A percentile compares a stretch with the other conserved stretches of the same genome.
These are phyloP conservation scores for Aphelocoma californica DNA, from an alignment of 2,797 vertebrate genomes.

Conservation along the genomic window DNA sequence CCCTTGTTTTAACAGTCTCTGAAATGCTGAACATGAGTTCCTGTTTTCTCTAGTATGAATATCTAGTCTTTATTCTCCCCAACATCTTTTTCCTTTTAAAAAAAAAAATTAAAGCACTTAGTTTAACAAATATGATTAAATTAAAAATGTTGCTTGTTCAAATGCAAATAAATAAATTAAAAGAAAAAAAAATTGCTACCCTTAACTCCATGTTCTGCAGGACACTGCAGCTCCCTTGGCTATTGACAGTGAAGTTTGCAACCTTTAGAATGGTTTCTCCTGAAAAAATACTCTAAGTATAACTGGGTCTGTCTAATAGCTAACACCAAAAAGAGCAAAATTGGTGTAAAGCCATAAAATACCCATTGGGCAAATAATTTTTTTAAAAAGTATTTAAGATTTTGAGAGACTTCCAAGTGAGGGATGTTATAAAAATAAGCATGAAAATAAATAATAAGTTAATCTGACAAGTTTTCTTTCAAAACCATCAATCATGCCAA, in stretches of 20 bases:
- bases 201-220: background rate
- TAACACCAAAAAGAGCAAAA: background rate
- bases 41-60: background rate
- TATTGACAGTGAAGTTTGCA: background rate
- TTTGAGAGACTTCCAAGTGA: background rate
- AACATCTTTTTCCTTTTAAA: background rate
- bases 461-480: slow-evolving; percentile 6
- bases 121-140: slow-evolving; percentile 46
- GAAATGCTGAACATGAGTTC: slow-evolving; percentile 12
- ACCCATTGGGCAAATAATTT: background rate
- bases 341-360: slow-evolving; percentile 19
- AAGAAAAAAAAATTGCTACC: background rate
- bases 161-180: slow-evolving; percentile 40
- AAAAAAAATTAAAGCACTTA: background rate
- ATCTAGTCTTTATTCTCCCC: background rate
- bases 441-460: slow-evolving; percentile 21
- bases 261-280: background rate
- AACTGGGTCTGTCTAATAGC: background rate
- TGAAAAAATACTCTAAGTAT: background rate
- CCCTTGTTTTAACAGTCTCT: background rate
- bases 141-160: slow-evolving; percentile 15
- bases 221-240: background rate
- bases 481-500: background rate
- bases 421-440: slow-evolving; percentile 30
- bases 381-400: background rate